A percentile compares a stretch with the other conserved stretches of the same genome.
Conservation (phyloP, 2,797 vertebrate genomes). For the Loris lydekkerianus region DNA sequence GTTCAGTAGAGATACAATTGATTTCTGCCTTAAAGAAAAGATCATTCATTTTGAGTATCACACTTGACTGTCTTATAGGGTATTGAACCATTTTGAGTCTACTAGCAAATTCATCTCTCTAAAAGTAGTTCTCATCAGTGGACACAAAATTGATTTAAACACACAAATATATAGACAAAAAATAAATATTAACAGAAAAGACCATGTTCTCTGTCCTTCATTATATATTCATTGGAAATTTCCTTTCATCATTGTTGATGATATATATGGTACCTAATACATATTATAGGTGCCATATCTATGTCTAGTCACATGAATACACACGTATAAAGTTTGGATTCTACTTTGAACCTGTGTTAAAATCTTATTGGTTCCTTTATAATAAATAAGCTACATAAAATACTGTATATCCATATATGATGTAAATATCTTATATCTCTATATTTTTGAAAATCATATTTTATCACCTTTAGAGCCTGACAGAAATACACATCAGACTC, state of each 20-base stretch:
- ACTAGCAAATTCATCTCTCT: background rate
- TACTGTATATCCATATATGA: background rate
- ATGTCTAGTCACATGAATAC: background rate
- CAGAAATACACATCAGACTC: background rate
- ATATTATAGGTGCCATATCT: no score
- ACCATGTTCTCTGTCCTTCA: background rate
- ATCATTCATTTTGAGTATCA: background rate
- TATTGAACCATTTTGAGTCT: background rate
- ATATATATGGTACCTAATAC: background rate
- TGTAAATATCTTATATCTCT: no score
- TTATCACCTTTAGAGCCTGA: background rate
- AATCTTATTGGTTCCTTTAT: background rate
- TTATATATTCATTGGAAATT: background rate
- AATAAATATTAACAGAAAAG: background rate
- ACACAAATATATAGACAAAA: background rate
- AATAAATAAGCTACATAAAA: constrained; percentile 16
- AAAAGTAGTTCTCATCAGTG: background rate
- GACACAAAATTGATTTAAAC: background rate
- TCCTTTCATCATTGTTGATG: background rate
- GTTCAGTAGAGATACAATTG: background rate
- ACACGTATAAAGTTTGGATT: background rate
- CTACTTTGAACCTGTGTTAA: background rate
- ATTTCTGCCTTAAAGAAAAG: constrained; percentile 26
- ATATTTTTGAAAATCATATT: background rate
- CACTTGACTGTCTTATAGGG: background rate